phyloP scores from a whole-genome alignment of 1,140 invertebrate species.

The Drosophila gunungcola region DNA sequence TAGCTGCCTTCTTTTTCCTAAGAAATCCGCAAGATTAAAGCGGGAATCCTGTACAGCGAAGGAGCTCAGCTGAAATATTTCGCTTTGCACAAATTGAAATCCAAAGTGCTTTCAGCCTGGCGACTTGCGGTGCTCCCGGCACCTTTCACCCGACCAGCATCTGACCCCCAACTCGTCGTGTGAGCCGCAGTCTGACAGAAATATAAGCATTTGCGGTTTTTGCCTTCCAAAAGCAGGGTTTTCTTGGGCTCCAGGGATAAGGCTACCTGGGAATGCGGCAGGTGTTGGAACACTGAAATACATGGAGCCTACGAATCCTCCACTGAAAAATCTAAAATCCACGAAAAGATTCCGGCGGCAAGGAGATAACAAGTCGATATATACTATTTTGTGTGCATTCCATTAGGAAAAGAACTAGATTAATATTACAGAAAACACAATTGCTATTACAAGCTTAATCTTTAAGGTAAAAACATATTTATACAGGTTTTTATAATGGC shows the following conservation, averaged over 20 bases:
- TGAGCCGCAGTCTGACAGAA: slow-evolving; percentile 70
- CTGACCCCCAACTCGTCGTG: slow-evolving; percentile 3
- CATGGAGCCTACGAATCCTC: slow-evolving; percentile 19
- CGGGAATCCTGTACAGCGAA: slow-evolving; percentile 43
- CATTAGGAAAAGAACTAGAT: neutral
- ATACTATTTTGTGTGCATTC: neutral
- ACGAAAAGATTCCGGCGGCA: neutral
- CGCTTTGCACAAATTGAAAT: slow-evolving; percentile 80
- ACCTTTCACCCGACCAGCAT: slow-evolving; percentile 2
- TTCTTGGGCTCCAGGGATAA: neutral
- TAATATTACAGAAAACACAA: too few species aligned
- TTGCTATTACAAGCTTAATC: too few species aligned
- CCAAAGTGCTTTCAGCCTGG: slow-evolving; percentile 76
- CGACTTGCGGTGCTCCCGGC: slow-evolving; percentile 42
- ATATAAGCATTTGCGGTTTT: slow-evolving; percentile 78
- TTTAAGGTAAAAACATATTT: too few species aligned
- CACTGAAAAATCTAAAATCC: slow-evolving; percentile 9
- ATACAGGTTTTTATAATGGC: too few species aligned
- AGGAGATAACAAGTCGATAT: neutral
- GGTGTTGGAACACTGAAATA: slow-evolving; percentile 38
- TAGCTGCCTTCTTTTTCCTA: slow-evolving; percentile 53
- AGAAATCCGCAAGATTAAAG: slow-evolving; percentile 81
- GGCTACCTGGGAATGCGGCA: slow-evolving; percentile 61
- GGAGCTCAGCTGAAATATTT: slow-evolving; percentile 82
- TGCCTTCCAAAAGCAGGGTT: neutral